Evolutionary conservation across 2,888 invertebrate genomes (phyloP).

Genomic region (Hecatera dysodea): DNA sequence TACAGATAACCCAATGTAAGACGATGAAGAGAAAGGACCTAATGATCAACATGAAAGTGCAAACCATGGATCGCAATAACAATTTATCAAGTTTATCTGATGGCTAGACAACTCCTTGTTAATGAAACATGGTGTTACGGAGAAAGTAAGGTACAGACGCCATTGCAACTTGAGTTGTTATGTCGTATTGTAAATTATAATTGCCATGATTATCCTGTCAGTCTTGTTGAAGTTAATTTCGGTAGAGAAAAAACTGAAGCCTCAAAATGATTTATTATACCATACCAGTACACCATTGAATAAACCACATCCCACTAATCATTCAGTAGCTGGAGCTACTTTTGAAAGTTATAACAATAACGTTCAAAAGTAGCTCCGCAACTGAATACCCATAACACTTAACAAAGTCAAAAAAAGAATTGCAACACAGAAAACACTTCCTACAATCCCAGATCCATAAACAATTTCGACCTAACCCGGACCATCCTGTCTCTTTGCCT

Average conservation of each 20-base stretch:
- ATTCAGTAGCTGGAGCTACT: constrained; percentile 16
- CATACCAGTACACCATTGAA: neutral
- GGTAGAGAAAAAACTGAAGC: constrained; percentile 12
- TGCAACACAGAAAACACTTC: constrained; percentile 13
- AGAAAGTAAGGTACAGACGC: constrained; percentile 65
- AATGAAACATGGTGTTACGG: constrained; percentile 71
- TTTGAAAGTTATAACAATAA: no score
- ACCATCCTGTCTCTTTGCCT: constrained; percentile 54
- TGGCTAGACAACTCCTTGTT: constrained; percentile 70
- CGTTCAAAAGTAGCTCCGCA: no score
- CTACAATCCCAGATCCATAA: constrained; percentile 38
- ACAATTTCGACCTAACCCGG: constrained; percentile 38
- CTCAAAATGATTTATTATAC: constrained; percentile 30
- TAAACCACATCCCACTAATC: neutral
- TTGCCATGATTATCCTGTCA: constrained; percentile 59
- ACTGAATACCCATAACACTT: neutral
- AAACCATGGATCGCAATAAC: constrained; percentile 73
- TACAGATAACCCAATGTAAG: constrained; percentile 64
- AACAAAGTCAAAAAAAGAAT: neutral
- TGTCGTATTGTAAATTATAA: constrained; percentile 44
- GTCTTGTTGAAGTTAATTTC: constrained; percentile 29
- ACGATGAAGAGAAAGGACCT: constrained; percentile 78
- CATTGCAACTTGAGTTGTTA: constrained; percentile 37
- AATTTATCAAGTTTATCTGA: constrained; percentile 82
- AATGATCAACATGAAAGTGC: constrained; percentile 73